phyloP scores from a whole-genome alignment of 1,140 invertebrate genomes.

The Drosophila obscura region DNA sequence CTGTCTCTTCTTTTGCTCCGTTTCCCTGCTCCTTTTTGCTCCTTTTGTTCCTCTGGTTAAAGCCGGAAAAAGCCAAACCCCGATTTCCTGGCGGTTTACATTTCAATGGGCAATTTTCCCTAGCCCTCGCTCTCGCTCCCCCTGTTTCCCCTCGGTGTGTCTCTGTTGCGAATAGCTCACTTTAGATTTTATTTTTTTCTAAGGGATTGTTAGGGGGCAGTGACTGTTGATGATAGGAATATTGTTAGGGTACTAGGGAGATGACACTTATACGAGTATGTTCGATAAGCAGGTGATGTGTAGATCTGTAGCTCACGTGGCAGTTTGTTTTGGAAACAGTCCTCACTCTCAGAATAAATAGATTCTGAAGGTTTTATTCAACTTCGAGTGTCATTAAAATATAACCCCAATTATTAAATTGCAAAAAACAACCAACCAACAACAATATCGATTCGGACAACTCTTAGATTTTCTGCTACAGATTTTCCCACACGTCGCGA shows the following conservation, averaged over 20 bases:
- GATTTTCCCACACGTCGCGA: conserved; percentile 36
- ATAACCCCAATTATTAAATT: background rate
- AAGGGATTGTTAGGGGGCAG: conserved; percentile 47
- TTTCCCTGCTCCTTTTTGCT: conserved; percentile 11
- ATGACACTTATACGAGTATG: background rate
- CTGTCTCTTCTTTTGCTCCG: conserved; percentile 55
- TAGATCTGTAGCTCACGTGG: conserved; percentile 20
- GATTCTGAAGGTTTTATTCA: background rate
- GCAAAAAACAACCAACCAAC: background rate
- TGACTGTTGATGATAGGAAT: conserved; percentile 60
- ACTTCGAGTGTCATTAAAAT: background rate
- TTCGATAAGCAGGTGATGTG: conserved; percentile 31
- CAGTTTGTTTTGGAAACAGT: background rate
- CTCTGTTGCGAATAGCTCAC: conserved; percentile 20
- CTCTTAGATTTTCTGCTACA: conserved; percentile 6
- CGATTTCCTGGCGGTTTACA: conserved; percentile 82
- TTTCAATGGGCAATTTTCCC: conserved; percentile 79
- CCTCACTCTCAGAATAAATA: too few relatives aligned
- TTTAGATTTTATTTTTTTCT: conserved; percentile 8
- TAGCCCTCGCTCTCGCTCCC: conserved; percentile 30
- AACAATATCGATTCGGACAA: conserved; percentile 6
- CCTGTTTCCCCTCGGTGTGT: conserved; percentile 17
- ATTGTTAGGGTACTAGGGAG: conserved; percentile 5
- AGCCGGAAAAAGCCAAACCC: conserved; percentile 82
- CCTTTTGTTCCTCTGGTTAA: conserved; percentile 65